phyloP scores from a whole-genome alignment of 2,888 invertebrate genomes.

The Keiferia lycopersicella region DNA sequence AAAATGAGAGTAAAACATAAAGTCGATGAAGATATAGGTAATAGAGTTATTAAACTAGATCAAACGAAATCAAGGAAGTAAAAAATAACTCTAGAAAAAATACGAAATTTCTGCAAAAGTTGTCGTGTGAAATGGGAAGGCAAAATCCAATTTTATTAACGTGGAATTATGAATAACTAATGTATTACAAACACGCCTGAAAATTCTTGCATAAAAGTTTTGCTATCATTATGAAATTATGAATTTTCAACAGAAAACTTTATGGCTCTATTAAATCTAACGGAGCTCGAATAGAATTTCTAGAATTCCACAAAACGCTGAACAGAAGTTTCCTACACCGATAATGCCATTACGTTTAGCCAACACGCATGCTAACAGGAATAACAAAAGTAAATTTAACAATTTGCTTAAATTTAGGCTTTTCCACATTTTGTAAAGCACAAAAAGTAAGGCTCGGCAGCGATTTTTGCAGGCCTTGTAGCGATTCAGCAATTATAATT shows the following conservation, averaged over 20 bases:
- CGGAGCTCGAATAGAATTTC: background rate
- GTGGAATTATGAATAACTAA: no score
- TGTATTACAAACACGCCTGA: no score
- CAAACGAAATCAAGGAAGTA: background rate
- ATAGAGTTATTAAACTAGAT: background rate
- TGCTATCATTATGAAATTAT: background rate
- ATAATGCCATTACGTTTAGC: constrained; percentile 23
- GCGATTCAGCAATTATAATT: no score
- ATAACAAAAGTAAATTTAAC: constrained; percentile 31
- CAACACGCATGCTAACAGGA: constrained; percentile 26
- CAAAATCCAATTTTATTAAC: no score
- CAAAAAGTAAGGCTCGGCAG: no score
- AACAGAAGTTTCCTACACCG: constrained; percentile 4
- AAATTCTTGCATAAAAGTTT: background rate
- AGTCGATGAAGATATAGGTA: background rate
- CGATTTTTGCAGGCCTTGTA: no score
- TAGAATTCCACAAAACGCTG: constrained; percentile 1
- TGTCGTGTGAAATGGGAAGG: no score
- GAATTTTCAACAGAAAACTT: background rate
- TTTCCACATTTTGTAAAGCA: no score
- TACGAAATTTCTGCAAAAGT: background rate
- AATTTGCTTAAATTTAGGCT: constrained; percentile 24
- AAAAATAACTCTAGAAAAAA: background rate
- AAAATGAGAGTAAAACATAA: background rate
- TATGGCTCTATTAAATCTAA: background rate